Conservation (phyloP, 2,113 vertebrate species). For the Albula goreensis region DNA sequence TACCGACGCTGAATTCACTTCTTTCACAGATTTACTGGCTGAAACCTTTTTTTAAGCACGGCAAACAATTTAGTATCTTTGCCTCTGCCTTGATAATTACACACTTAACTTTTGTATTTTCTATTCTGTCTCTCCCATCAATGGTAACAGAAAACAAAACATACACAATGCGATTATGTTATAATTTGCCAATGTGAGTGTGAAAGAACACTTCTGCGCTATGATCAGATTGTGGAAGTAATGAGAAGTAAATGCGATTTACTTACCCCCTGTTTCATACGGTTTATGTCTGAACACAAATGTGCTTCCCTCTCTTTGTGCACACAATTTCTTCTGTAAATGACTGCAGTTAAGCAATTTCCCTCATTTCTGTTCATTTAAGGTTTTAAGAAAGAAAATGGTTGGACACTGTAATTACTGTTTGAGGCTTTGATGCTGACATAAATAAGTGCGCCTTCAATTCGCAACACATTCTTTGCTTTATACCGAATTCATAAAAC, state of each 20-base stretch:
- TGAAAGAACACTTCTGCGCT: not conserved
- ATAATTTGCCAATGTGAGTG: not conserved
- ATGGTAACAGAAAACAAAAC: not conserved
- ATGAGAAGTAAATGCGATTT: not conserved
- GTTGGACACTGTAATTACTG: not conserved
- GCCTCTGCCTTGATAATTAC: not conserved
- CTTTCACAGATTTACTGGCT: not conserved
- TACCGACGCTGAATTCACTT: not conserved
- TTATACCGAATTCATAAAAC: not conserved
- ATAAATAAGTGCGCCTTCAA: not conserved
- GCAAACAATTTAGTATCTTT: not conserved
- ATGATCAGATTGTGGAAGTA: not conserved
- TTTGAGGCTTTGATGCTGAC: not conserved
- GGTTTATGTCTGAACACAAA: not conserved
- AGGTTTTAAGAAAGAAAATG: not conserved
- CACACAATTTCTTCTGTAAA: not conserved
- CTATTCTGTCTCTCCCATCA: not conserved
- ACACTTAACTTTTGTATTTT: not conserved
- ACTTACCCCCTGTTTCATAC: not conserved
- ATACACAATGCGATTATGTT: not conserved
- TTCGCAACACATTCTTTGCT: not conserved
- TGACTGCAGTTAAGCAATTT: not conserved
- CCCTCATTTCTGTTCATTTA: not conserved
- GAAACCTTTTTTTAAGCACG: not conserved
- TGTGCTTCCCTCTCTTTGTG: not conserved